Base-by-base conservation (phyloP, 2,888 invertebrate species). In the Meliscaeva auricollis region DNA sequence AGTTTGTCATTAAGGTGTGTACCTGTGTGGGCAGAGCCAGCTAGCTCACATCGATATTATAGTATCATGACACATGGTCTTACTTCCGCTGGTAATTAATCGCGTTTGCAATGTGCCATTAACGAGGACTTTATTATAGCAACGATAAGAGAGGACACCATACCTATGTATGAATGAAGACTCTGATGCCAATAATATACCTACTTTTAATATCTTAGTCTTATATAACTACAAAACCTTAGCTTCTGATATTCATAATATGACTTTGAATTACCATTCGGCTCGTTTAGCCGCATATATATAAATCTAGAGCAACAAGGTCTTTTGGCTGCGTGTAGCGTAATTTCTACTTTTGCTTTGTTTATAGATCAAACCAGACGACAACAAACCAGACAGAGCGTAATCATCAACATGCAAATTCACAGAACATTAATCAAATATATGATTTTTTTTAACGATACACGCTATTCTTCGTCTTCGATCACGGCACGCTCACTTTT, bases 401-500 rank as follows among this genome's bases (percentile, higher is more conserved):
- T 35, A 56, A 72, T 66, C 46, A 48, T 68, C 35, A 62, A 64
- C 50, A 76, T 76, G 76, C 69, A 76, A 73, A 73, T 60, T 77
- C 62, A 44, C 60, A 68, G 26, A 72, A 48, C 64, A 83, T 83
- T 83, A 83, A 83, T 83, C 78, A 78, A 46, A 73, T 72, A 52
- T 26, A 26, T 26, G 81, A 66, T 44, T 72, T 60, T 70, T 52
- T 35, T 30, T 48, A n/a, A 82, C 46, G 35, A 54, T 58, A 66
- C 76, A 72, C 82, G 77, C 68, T 35, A 73, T 73, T 62, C 44
- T 52, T 30, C 41, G 56, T 62, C 44, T 44, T 62, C 70, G 79
- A 84, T 79, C 75, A 66, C 30, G 79, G 84, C 84, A 84, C 84
- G 84, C 84, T 84, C 84, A 72, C 52, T 75, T 64, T 84, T 84